Evolutionary conservation across 2,888 invertebrate genomes (phyloP).

Genomic region (Cybosia mesomella): DNA sequence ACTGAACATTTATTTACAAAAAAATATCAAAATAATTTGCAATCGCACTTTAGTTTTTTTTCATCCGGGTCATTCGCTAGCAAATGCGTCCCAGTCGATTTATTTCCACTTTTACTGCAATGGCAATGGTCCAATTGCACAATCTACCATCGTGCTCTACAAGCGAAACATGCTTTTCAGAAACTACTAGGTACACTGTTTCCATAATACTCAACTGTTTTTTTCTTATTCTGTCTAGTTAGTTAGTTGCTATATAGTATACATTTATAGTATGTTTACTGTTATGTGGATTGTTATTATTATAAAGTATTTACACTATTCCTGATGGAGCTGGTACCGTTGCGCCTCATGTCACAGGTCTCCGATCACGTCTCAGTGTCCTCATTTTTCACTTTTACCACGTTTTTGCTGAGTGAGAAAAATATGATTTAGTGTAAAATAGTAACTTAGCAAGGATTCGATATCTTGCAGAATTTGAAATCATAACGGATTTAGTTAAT

Average conservation of each 20-base stretch:
- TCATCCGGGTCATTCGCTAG: conserved; percentile 78
- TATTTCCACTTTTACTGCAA: conserved; percentile 85
- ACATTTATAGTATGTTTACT: too few relatives aligned
- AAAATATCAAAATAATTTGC: conserved; percentile 33
- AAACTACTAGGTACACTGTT: conserved; percentile 66
- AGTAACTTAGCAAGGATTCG: background rate
- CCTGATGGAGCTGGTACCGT: background rate
- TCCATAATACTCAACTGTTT: conserved; percentile 53
- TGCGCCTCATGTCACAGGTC: background rate
- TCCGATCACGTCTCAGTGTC: background rate
- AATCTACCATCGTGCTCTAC: conserved; percentile 77
- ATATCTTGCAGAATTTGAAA: background rate
- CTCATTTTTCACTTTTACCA: background rate
- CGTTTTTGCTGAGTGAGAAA: background rate
- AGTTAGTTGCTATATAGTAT: background rate
- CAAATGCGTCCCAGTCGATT: conserved; percentile 79
- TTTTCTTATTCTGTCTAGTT: conserved; percentile 51
- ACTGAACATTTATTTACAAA: background rate
- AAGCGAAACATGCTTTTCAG: conserved; percentile 77
- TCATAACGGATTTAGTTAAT: background rate
- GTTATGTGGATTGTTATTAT: background rate
- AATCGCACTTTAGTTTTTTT: conserved; percentile 60
- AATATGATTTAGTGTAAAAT: background rate
- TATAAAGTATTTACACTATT: too few relatives aligned
- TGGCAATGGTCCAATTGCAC: conserved; percentile 83